Conservation (phyloP, 2,113 vertebrate genomes). For the Platycercus adscitus region DNA sequence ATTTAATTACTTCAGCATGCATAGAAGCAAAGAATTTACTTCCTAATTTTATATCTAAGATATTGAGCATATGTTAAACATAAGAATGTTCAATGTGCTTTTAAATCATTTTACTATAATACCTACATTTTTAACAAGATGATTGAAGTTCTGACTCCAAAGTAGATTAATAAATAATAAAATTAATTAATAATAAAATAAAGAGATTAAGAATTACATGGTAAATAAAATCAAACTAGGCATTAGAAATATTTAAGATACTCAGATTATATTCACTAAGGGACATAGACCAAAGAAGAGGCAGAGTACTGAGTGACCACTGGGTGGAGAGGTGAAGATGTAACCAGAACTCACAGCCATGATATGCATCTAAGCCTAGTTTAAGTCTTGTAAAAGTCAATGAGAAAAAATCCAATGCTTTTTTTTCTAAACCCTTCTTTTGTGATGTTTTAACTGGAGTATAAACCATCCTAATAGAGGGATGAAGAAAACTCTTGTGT, state of each 20-base stretch:
- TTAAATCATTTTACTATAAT: background rate
- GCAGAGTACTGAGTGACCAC: background rate
- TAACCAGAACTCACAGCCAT: background rate
- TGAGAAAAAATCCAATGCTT: accelerated
- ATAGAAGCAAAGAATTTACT: background rate
- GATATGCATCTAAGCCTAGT: background rate
- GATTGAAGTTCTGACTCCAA: background rate
- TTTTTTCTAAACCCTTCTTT: background rate
- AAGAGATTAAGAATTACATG: background rate
- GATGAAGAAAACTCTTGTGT: background rate
- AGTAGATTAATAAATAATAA: background rate
- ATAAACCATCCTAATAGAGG: background rate
- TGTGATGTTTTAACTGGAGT: background rate
- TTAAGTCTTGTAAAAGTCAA: background rate
- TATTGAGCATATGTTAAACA: background rate
- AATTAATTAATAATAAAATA: background rate
- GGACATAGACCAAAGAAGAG: background rate
- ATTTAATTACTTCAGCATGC: background rate
- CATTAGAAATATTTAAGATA: background rate
- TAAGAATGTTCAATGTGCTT: background rate
- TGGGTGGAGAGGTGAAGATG: background rate
- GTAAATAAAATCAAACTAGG: background rate
- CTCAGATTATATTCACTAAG: background rate
- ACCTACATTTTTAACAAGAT: background rate
- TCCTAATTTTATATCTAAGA: background rate